Conservation (phyloP, 2,888 invertebrate genomes). For the Eulithis prunata region DNA sequence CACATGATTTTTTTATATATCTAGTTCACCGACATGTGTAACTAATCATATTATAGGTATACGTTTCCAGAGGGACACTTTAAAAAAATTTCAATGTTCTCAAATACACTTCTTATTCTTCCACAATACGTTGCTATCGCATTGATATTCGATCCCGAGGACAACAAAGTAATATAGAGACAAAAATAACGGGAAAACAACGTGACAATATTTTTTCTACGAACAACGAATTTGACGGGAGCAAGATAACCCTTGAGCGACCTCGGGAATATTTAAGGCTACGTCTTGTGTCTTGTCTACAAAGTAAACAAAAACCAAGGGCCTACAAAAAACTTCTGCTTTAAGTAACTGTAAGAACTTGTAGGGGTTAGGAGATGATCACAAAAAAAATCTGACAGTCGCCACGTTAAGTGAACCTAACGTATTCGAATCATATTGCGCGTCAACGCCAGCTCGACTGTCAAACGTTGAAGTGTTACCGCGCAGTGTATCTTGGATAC, state of each 20-base stretch:
- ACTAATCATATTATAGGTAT: too few relatives aligned
- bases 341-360: too few relatives aligned
- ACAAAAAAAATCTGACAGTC: too few relatives aligned
- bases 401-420: too few relatives aligned
- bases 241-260: conserved; percentile 31
- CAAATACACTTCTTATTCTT: neutral
- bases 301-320: neutral
- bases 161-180: conserved; percentile 29
- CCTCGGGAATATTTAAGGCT: conserved; percentile 20
- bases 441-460: too few relatives aligned
- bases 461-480: too few relatives aligned
- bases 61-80: too few relatives aligned
- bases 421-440: too few relatives aligned
- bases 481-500: too few relatives aligned
- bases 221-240: conserved; percentile 23
- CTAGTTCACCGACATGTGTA: too few relatives aligned
- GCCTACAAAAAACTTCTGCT: neutral
- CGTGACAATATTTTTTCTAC: conserved; percentile 27
- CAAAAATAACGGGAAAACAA: conserved; percentile 35
- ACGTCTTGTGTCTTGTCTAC: conserved; percentile 7
- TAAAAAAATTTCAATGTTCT: neutral
- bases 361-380: too few relatives aligned
- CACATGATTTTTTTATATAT: too few relatives aligned
- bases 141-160: conserved; percentile 37
- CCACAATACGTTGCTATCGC: conserved; percentile 8